phyloP scores from a whole-genome alignment of 2,113 vertebrate genomes.

The Amphiprion ocellaris region DNA sequence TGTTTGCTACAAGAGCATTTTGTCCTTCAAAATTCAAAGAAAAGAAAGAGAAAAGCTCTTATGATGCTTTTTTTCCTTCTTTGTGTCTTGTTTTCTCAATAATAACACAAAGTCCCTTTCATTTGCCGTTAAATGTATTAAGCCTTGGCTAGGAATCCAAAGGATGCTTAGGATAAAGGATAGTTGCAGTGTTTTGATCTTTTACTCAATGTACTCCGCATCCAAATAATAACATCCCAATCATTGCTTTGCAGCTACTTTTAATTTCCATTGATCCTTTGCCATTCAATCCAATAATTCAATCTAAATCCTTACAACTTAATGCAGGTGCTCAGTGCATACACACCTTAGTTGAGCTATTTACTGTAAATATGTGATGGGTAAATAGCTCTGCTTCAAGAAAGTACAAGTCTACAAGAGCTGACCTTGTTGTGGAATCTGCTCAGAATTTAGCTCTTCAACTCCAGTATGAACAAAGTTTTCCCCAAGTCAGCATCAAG shows the following conservation, averaged over 20 bases:
- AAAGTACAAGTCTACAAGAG: no score
- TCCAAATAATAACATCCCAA: not conserved
- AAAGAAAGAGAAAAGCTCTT: conserved; percentile 30
- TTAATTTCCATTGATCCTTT: not conserved
- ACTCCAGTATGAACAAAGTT: not conserved
- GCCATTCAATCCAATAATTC: not conserved
- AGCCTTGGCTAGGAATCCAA: not conserved
- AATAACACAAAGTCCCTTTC: conserved; percentile 33
- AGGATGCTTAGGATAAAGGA: conserved; percentile 16
- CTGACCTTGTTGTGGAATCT: not conserved
- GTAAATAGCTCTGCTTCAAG: no score
- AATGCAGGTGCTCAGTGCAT: no score
- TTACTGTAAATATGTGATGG: no score
- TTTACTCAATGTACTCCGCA: not conserved
- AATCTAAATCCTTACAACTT: no score
- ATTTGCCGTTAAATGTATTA: conserved; percentile 26
- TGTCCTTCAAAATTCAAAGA: conserved; percentile 54
- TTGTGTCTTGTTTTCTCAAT: conserved; percentile 33
- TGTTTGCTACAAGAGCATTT: conserved; percentile 52
- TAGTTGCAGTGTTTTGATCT: not conserved
- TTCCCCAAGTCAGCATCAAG: not conserved
- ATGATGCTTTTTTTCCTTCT: conserved; percentile 3
- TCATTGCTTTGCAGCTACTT: not conserved
- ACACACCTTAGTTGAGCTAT: no score
- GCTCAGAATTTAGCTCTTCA: not conserved